Conservation (phyloP, 2,888 invertebrate species). For the Drosophila parthenogenetica region DNA sequence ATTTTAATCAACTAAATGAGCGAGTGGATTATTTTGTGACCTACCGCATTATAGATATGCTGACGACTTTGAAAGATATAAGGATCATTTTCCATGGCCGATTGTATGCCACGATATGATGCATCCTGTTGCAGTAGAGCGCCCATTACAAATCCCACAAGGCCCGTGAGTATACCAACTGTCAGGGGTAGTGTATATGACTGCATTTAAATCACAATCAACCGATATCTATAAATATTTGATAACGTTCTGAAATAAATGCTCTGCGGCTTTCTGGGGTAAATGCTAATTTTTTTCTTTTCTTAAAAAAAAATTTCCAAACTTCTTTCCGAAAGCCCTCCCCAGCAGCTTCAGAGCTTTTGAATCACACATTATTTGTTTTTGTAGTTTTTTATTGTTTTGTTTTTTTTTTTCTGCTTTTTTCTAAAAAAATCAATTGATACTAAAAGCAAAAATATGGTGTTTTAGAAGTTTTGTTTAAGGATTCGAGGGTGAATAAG, state of each 20-base stretch:
- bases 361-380: background rate
- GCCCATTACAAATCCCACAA: constrained; percentile 54
- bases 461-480: no score
- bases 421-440: constrained; percentile 20
- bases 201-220: background rate
- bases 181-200: constrained; percentile 30
- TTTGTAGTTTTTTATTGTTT: background rate
- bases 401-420: no score
- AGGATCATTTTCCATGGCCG: constrained; percentile 54
- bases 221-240: constrained; percentile 3
- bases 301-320: background rate
- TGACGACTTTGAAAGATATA: constrained; percentile 53
- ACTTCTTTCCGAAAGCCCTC: background rate
- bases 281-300: constrained; percentile 9
- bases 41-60: constrained; percentile 59
- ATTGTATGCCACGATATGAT: constrained; percentile 48
- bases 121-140: constrained; percentile 61
- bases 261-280: background rate
- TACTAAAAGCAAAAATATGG: constrained; percentile 28
- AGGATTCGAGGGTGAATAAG: no score
- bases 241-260: background rate
- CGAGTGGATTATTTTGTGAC: constrained; percentile 2
- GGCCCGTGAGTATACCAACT: constrained; percentile 46
- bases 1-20: background rate
- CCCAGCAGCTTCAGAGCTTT: background rate